Conservation (phyloP, 2,888 invertebrate species). For the Cordilura impudica region DNA sequence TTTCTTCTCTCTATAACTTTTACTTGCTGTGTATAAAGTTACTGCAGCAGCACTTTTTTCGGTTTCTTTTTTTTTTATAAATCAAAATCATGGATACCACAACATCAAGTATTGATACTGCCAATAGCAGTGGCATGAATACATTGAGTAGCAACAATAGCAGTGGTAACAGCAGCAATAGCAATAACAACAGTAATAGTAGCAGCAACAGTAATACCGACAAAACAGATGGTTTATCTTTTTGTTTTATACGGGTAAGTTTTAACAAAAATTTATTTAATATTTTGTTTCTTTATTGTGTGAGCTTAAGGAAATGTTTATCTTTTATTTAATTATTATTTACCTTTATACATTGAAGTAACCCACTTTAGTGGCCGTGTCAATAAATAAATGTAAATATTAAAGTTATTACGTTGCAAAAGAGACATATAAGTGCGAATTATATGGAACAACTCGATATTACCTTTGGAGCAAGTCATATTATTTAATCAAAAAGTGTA, state of each 20-base stretch:
- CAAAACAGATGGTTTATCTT: constrained; percentile 61
- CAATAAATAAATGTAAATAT: too few relatives aligned
- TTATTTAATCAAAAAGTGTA: background rate
- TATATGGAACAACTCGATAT: too few relatives aligned
- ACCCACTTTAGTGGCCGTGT: background rate
- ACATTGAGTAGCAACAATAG: constrained; percentile 63
- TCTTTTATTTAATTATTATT: background rate
- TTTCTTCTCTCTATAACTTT: constrained; percentile 38
- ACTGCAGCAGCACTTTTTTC: background rate
- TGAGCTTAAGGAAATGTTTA: background rate
- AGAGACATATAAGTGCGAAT: too few relatives aligned
- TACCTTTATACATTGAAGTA: background rate
- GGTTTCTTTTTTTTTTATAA: background rate
- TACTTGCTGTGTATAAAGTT: constrained; percentile 47
- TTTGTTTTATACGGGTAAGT: constrained; percentile 65
- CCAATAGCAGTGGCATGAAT: constrained; percentile 57
- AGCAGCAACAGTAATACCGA: constrained; percentile 43
- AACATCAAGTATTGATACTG: constrained; percentile 50
- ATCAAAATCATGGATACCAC: constrained; percentile 54
- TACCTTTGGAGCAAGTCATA: too few relatives aligned
- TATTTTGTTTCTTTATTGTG: background rate
- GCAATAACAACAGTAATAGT: constrained; percentile 43
- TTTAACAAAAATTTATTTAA: constrained; percentile 16
- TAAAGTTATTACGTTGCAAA: too few relatives aligned
- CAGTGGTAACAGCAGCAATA: constrained; percentile 57